Evolutionary conservation across 2,888 invertebrate genomes (phyloP).

Genomic region (Aspidiotus destructor): DNA sequence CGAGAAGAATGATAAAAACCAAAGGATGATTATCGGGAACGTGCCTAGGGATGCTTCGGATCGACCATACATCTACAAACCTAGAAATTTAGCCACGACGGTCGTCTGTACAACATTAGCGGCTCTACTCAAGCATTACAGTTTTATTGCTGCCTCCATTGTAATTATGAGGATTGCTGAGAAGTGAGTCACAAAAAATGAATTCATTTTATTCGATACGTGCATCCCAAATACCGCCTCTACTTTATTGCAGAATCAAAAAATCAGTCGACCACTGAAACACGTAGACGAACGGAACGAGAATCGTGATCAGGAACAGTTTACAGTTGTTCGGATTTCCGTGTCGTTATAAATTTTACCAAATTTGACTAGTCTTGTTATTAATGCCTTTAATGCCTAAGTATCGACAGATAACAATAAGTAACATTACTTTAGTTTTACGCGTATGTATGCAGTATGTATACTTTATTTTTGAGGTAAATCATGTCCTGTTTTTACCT

Average conservation of each 20-base stretch:
- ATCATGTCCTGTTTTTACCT: no score
- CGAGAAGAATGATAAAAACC: background rate
- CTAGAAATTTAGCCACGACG: constrained; percentile 20
- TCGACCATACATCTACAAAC: constrained; percentile 26
- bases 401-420: no score
- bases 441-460: no score
- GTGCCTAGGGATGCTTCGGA: constrained; percentile 21
- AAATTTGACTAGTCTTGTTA: constrained; percentile 24
- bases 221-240: background rate
- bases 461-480: no score
- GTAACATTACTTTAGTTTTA: no score
- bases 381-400: background rate
- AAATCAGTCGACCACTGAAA: background rate
- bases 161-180: constrained; percentile 24
- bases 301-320: background rate
- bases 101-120: constrained; percentile 23
- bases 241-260: constrained; percentile 13
- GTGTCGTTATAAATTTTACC: constrained; percentile 7
- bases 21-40: constrained; percentile 23
- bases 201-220: background rate
- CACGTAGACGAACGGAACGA: background rate
- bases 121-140: constrained; percentile 22
- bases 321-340: background rate
- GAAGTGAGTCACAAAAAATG: constrained; percentile 9
- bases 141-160: constrained; percentile 27